Evolutionary conservation across 2,888 invertebrate species (phyloP).

Genomic region (Ormyrus nitidulus): DNA sequence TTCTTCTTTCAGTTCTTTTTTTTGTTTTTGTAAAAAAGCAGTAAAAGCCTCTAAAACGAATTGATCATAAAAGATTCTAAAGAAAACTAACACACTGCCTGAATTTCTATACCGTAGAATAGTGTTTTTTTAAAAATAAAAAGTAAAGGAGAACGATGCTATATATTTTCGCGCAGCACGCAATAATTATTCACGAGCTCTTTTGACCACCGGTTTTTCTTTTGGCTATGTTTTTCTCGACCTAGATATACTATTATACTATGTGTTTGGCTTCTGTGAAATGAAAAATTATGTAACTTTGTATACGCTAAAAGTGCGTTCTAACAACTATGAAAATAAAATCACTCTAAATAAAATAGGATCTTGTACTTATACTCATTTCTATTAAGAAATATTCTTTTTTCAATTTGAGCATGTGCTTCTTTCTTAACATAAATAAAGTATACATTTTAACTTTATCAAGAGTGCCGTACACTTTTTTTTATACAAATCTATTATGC

Average conservation of each 20-base stretch:
- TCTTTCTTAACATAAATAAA: slow-evolving; percentile 24
- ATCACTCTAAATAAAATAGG: background rate
- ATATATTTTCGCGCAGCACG: slow-evolving; percentile 37
- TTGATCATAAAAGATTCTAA: slow-evolving; percentile 35
- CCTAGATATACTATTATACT: slow-evolving; percentile 15
- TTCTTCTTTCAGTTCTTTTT: slow-evolving; percentile 16
- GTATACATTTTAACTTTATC: slow-evolving; percentile 9
- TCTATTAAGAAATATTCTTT: slow-evolving; percentile 21
- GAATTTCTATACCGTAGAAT: slow-evolving; percentile 39
- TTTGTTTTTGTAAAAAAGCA: slow-evolving; percentile 15
- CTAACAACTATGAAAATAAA: slow-evolving; percentile 29
- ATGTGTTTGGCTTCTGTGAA: slow-evolving; percentile 39
- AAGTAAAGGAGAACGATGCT: slow-evolving; percentile 20
- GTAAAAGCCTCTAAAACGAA: slow-evolving; percentile 29
- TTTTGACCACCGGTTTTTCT: slow-evolving; percentile 26
- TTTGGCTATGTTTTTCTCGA: slow-evolving; percentile 38
- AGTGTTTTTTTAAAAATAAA: slow-evolving; percentile 19
- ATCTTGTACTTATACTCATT: slow-evolving; percentile 10
- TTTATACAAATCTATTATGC: slow-evolving; percentile 23
- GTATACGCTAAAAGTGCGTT: slow-evolving; percentile 23
- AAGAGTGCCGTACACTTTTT: slow-evolving; percentile 26
- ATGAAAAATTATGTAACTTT: slow-evolving; percentile 19
- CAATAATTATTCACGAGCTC: slow-evolving; percentile 56
- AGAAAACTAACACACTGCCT: slow-evolving; percentile 30
- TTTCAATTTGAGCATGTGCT: slow-evolving; percentile 42